Conservation (phyloP, 1,140 invertebrate species). For the Brachionus sp. region DNA sequence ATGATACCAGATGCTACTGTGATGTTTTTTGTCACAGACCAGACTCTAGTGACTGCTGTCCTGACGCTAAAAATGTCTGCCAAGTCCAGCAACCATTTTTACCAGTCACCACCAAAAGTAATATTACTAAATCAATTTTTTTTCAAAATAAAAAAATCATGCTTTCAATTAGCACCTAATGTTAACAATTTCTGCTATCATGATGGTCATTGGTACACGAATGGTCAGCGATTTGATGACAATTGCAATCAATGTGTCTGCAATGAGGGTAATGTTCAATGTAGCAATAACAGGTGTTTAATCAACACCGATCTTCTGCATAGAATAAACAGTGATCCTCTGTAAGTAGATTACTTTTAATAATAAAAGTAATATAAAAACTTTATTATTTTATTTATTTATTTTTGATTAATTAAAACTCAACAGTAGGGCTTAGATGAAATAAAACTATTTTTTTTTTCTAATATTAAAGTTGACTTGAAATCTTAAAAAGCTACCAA, state of each 20-base stretch:
- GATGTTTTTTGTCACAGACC: conserved; percentile 77
- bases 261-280: conserved; percentile 56
- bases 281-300: conserved; percentile 71
- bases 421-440: too few relatives aligned
- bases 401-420: too few relatives aligned
- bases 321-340: conserved; percentile 65
- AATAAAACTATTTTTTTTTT: too few relatives aligned
- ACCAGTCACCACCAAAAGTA: background rate
- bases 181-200: background rate
- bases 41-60: conserved; percentile 71
- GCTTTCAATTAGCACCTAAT: background rate
- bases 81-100: background rate
- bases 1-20: conserved; percentile 79
- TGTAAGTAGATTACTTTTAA: conserved; percentile 21
- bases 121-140: background rate
- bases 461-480: too few relatives aligned
- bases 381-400: too few relatives aligned
- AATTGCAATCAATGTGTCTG: conserved; percentile 40
- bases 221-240: background rate
- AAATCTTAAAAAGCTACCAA: too few relatives aligned
- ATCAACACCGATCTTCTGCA: conserved; percentile 68
- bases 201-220: background rate
- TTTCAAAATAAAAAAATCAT: background rate
- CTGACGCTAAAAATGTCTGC: conserved; percentile 73
- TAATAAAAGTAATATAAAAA: too few relatives aligned